Evolutionary conservation across 1,140 invertebrate species (phyloP), one percentile per base, ranked within the genome.

Genomic region (Hypothenemus hampei): DNA sequence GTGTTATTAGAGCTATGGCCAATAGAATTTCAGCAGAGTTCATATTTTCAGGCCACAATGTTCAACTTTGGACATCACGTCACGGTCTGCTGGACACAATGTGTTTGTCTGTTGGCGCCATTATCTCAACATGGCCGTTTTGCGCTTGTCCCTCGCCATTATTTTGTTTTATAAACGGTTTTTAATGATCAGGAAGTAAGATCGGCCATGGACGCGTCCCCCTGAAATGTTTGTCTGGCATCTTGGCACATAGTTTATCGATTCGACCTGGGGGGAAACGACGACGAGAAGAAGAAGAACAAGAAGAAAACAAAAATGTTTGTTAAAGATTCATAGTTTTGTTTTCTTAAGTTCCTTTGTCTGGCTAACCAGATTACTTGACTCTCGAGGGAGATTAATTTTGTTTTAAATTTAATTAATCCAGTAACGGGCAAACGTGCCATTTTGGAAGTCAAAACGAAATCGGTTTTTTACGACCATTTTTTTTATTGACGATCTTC

Each of bases 331-430:
- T 53, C 50, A 53, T 53, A 53, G 50, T 53, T 44, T 51, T 24
- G 29, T 51, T 51, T 43, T 35, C 45, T 48, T 47, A 49, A n/a
- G 11, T 53, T 44, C 50, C 40, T 53, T 53, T 53, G 50, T 53
- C 50, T 53, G 39, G 15, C 39, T 35, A 44, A 53, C 50, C 19
- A 23, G 39, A 43, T 53, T 53, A 44, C 18, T n/a, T n/a, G 26
- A 41, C 43, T 44, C 50, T 18, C n/a, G 50, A 53, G 40, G 35
- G 29, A 44, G 50, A 53, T 55, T 55, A 48, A 55, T 48, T 39
- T 48, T 47, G 52, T 47, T 55, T 55, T 55, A 55, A 55, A 55
- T 55, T 55, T 47, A 55, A 55, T 55, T 55, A 55, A 48, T 46
- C 52, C 47, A 40, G 31, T 26, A 47, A 44, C 52, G 43, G 21